These are phyloP conservation scores for Phoeniculus purpureus DNA, from an alignment of 2,797 vertebrate species.

Conservation along the genomic window DNA sequence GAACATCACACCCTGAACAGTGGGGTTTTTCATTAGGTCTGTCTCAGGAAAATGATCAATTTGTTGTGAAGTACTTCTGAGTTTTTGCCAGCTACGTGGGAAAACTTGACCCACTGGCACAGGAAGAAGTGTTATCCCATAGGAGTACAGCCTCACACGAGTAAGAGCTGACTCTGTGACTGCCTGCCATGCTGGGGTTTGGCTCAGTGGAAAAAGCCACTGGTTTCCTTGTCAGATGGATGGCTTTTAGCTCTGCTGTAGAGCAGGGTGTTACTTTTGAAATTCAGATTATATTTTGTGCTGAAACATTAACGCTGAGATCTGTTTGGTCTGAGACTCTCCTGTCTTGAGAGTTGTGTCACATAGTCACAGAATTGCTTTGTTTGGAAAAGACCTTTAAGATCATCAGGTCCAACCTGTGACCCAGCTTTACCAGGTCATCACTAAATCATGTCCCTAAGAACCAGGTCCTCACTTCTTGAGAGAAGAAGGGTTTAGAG, in stretches of 20 bases:
- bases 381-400: too few species aligned
- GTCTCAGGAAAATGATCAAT: neutral
- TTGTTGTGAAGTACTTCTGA: neutral
- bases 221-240: neutral
- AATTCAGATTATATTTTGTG: neutral
- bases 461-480: neutral
- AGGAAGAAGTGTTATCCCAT: neutral
- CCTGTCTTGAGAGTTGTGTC: neutral
- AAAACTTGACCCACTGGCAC: neutral
- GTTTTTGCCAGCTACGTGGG: neutral
- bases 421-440: too few species aligned
- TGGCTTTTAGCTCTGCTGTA: neutral
- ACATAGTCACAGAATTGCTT: too few species aligned
- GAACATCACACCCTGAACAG: neutral
- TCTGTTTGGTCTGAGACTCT: neutral
- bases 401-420: too few species aligned
- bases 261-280: neutral
- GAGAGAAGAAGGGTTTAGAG: neutral
- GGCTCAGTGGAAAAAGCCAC: neutral
- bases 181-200: neutral
- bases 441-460: too few species aligned
- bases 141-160: neutral
- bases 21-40: neutral
- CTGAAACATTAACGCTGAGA: neutral
- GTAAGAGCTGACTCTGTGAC: neutral